Conservation (phyloP, 2,113 vertebrate species). For the Henicopernis longicauda region DNA sequence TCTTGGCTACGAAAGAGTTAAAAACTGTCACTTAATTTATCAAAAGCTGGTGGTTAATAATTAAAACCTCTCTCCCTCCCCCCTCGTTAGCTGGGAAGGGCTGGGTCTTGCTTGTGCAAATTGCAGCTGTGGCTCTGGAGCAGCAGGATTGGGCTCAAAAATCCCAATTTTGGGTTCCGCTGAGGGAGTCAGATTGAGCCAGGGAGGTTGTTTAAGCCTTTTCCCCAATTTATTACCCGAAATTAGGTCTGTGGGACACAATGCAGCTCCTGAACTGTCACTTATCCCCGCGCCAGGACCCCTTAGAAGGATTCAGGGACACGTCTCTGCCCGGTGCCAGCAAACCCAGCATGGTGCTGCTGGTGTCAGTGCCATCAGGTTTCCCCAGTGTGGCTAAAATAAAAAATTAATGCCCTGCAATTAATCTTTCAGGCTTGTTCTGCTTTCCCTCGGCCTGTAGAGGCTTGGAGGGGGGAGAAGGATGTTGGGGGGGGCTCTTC, state of each 20-base stretch:
- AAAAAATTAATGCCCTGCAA: background rate
- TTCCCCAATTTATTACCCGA: background rate
- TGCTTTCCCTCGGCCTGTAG: background rate
- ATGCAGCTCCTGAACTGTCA: fast-evolving
- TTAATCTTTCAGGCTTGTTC: background rate
- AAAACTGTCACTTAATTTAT: background rate
- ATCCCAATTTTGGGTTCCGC: background rate
- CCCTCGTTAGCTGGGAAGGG: background rate
- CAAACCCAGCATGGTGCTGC: no score
- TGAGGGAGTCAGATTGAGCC: background rate
- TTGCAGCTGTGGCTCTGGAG: background rate
- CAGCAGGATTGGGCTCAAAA: background rate
- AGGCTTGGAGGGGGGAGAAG: background rate
- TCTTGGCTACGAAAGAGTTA: background rate
- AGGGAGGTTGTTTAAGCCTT: background rate
- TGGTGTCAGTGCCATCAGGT: background rate
- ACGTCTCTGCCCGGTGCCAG: background rate
- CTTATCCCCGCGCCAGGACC: fast-evolving
- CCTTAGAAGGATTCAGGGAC: background rate
- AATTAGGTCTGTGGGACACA: fast-evolving
- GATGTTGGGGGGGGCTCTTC: background rate
- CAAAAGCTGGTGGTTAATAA: background rate
- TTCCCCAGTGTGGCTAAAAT: background rate
- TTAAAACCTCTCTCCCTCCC: background rate
- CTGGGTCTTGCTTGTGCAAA: background rate